Base-by-base conservation (phyloP, 2,888 invertebrate species). In the Tuta absoluta region DNA sequence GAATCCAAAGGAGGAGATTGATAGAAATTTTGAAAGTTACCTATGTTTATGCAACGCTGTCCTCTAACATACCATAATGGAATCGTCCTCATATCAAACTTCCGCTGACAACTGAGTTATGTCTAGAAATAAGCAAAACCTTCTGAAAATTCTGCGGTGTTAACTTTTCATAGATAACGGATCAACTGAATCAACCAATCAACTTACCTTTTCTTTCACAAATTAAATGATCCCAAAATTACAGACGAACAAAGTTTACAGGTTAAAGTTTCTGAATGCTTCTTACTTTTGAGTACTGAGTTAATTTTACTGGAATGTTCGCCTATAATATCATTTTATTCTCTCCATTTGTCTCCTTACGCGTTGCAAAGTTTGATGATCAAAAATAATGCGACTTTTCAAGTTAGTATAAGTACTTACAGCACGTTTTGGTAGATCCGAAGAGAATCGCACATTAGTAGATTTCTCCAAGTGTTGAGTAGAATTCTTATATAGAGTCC, bases 331-430 rank as follows among this genome's bases (percentile, higher is more conserved):
- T 23, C 8, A 23, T 23, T 24, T 56, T 33, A 17, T 24, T 60
- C 41, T 1, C 48, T 17, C 23, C 23, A 17, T 45, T 45, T n/a
- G 17, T 59, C 45, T 17, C 14, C 23, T 45, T 45, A 60, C 23
- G 60, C 12, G 60, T n/a, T 33, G 17, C 28, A 33, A 56, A 56
- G 56, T 56, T 56, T 56, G 56, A 24, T 28, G 56, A 56, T 56
- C 4, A 56, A 33, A 56, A 56, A 24, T 28, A 56, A 56, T 33
- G 24, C 33, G 56, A 33, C 56, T 56, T 56, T 33, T n/a, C 11
- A 10, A 33, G 56, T 56, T 24, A n/a, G 24, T 56, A n/a, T 8
- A 33, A 12, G 51, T 8, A 23, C 51, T 24, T 24, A 21, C 23
- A 1, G 1, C 1, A 12, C 23, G 33, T 33, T 33, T 33, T 8